These are phyloP conservation scores for Synergus itoensis DNA, from an alignment of 2,888 invertebrate genomes.

Conservation along the genomic window DNA sequence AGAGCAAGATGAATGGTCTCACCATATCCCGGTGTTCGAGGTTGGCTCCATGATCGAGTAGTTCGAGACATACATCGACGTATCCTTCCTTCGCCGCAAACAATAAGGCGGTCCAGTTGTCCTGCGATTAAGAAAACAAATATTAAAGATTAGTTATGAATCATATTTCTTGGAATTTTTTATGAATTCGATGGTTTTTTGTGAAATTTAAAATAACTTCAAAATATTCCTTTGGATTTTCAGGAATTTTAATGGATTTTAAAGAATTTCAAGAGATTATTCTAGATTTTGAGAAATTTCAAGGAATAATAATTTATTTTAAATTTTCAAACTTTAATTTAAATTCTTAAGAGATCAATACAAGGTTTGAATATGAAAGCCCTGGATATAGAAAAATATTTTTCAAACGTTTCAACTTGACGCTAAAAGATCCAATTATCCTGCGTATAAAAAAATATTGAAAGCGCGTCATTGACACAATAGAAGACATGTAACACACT, in stretches of 20 bases:
- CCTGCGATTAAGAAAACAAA: conserved; percentile 77
- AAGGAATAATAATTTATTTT: too few species aligned
- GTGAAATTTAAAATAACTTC: too few species aligned
- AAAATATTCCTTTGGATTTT: too few species aligned
- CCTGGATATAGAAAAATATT: too few species aligned
- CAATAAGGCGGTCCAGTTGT: conserved; percentile 95
- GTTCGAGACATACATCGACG: conserved; percentile 87
- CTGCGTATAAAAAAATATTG: conserved; percentile 35
- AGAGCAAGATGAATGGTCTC: not conserved
- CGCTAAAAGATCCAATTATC: conserved; percentile 30
- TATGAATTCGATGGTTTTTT: too few species aligned
- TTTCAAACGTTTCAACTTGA: not conserved
- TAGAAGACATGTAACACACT: conserved; percentile 58
- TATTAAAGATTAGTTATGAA: conserved; percentile 17
- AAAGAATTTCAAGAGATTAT: too few species aligned
- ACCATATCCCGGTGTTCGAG: conserved; percentile 93
- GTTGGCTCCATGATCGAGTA: conserved; percentile 91
- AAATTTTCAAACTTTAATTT: too few species aligned
- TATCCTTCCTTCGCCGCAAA: conserved; percentile 95
- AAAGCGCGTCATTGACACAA: conserved; percentile 34
- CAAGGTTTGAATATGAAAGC: too few species aligned
- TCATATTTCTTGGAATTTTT: too few species aligned
- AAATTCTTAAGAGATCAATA: too few species aligned
- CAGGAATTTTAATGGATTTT: too few species aligned
- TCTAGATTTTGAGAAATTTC: too few species aligned